phyloP scores from a whole-genome alignment of 2,113 vertebrate genomes.

The Ptilorrhoa leucosticta region DNA sequence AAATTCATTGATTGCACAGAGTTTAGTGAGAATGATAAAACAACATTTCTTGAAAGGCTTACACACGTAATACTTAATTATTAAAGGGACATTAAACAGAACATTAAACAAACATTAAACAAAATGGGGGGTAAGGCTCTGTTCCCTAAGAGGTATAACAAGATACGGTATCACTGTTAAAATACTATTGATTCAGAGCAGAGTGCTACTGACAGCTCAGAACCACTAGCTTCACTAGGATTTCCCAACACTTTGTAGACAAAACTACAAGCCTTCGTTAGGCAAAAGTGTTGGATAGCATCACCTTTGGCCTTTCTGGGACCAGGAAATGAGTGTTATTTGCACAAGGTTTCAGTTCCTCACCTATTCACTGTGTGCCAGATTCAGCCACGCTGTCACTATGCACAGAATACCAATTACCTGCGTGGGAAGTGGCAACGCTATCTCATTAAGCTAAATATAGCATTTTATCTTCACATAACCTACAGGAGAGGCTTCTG shows the following conservation, averaged over 20 bases:
- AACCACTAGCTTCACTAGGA: neutral
- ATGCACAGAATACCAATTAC: constrained; percentile 28
- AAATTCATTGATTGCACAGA: neutral
- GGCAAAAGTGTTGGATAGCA: neutral
- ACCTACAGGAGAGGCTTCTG: neutral
- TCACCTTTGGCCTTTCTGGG: neutral
- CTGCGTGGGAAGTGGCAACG: neutral
- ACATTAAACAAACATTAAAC: too few relatives aligned
- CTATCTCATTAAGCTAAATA: constrained; percentile 40
- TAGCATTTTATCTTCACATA: constrained; percentile 24
- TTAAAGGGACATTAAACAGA: neutral
- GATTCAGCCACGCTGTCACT: neutral
- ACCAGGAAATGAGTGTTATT: neutral
- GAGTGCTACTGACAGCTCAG: neutral
- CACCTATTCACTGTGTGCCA: neutral
- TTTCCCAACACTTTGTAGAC: neutral
- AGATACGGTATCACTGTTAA: neutral
- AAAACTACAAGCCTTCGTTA: neutral
- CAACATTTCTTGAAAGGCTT: neutral
- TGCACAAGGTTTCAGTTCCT: neutral
- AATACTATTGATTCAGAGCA: neutral
- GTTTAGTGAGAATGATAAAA: neutral
- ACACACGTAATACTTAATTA: neutral
- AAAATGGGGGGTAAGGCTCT: neutral
- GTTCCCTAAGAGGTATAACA: neutral